Evolutionary conservation across 2,888 invertebrate species (phyloP).

Genomic region (Mythimna ferrago): DNA sequence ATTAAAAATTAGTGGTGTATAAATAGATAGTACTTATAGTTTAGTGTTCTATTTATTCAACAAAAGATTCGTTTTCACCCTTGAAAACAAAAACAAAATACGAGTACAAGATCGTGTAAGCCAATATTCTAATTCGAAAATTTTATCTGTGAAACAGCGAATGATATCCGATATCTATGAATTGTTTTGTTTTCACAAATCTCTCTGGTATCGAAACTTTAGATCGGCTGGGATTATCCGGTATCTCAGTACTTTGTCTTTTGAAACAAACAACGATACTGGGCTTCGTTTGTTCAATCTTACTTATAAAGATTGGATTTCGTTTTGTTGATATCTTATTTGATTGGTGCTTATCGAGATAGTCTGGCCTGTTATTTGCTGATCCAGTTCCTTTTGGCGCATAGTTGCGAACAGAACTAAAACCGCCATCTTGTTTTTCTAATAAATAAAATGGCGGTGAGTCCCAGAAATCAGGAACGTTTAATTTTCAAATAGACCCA

Average conservation of each 20-base stretch:
- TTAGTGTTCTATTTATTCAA: not conserved
- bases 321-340: slow-evolving; percentile 9
- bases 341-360: not conserved
- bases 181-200: slow-evolving; percentile 50
- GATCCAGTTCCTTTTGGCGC: not conserved
- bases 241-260: slow-evolving; percentile 41
- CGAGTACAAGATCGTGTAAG: slow-evolving; percentile 28
- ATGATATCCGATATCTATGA: slow-evolving; percentile 47
- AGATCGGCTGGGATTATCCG: slow-evolving; percentile 55
- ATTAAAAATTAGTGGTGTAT: no score
- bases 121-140: slow-evolving; percentile 49
- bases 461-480: no score
- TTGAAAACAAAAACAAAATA: slow-evolving; percentile 19
- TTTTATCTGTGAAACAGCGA: slow-evolving; percentile 37
- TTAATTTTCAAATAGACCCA: no score
- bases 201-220: slow-evolving; percentile 55
- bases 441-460: not conserved
- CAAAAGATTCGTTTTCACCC: not conserved
- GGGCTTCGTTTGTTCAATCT: slow-evolving; percentile 21
- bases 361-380: not conserved
- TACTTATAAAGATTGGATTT: slow-evolving; percentile 39
- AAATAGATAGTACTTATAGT: no score
- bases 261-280: slow-evolving; percentile 33
- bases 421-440: not conserved
- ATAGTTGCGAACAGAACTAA: not conserved